Evolutionary conservation across 2,113 vertebrate genomes (phyloP).

Genomic region (Myotis lucifugus): DNA sequence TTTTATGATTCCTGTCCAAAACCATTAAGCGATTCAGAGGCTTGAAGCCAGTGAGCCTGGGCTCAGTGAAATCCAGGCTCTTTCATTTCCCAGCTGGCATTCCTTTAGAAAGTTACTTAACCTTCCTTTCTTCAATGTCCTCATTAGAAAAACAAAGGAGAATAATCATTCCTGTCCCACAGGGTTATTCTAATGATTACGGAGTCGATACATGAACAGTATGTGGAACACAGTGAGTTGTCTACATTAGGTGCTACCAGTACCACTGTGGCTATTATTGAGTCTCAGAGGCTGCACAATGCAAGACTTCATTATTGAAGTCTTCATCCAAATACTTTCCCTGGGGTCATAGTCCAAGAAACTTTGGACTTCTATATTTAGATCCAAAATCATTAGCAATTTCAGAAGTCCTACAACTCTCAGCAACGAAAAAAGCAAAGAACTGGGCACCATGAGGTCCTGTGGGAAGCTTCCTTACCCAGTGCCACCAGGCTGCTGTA

Average conservation of each 20-base stretch:
- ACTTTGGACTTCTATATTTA: neutral
- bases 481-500: slow-evolving; percentile 44
- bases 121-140: neutral
- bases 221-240: rapidly evolving
- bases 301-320: neutral
- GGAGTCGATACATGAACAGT: rapidly evolving
- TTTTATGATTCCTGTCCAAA: neutral
- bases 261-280: rapidly evolving
- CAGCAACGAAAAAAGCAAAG: neutral
- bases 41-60: neutral
- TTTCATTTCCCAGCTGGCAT: neutral
- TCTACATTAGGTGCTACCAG: rapidly evolving
- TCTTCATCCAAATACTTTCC: neutral
- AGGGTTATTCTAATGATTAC: neutral
- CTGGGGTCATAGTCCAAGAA: neutral
- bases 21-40: neutral
- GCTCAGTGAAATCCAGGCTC: neutral
- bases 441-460: neutral
- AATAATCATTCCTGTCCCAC: neutral
- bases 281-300: neutral
- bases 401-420: neutral
- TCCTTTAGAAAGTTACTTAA: neutral
- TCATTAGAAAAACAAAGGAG: neutral
- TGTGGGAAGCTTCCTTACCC: slow-evolving; percentile 51
- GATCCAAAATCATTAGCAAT: neutral